phyloP scores from a whole-genome alignment of 2,113 vertebrate species.

The Patagioenas fasciata region DNA sequence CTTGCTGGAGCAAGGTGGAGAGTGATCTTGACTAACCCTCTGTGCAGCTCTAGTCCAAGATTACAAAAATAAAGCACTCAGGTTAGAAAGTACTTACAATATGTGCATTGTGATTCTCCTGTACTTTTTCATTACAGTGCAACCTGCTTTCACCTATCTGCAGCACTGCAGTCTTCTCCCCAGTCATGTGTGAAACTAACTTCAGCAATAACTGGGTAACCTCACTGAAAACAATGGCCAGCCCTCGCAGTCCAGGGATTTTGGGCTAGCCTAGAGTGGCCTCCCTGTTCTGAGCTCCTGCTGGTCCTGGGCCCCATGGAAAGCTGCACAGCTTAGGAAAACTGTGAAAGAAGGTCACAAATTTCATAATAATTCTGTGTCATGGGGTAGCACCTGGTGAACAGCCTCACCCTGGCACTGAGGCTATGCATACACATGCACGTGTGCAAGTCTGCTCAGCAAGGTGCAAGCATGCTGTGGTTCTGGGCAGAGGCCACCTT shows the following conservation, averaged over 20 bases:
- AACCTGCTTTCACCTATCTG: background rate
- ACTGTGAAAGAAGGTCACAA: background rate
- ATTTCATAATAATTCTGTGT: background rate
- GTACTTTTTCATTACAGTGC: background rate
- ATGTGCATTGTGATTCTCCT: fast-evolving
- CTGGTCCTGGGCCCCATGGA: background rate
- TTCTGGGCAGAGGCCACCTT: background rate
- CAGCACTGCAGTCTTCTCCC: background rate
- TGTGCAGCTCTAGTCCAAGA: background rate
- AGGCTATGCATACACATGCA: fast-evolving
- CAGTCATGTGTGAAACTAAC: background rate
- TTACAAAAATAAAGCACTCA: background rate
- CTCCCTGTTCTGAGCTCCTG: background rate
- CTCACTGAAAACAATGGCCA: background rate
- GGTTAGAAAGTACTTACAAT: background rate
- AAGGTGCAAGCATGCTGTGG: background rate
- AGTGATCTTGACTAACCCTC: background rate
- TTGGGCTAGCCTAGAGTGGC: background rate
- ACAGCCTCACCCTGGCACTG: background rate
- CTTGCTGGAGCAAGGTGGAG: background rate
- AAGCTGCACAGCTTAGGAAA: background rate
- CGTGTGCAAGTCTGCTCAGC: fast-evolving
- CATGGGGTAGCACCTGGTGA: background rate
- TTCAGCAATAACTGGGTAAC: background rate
- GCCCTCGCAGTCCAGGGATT: background rate